Evolutionary conservation across 2,113 vertebrate species (phyloP).

Genomic region (Pollimyrus isidori): DNA sequence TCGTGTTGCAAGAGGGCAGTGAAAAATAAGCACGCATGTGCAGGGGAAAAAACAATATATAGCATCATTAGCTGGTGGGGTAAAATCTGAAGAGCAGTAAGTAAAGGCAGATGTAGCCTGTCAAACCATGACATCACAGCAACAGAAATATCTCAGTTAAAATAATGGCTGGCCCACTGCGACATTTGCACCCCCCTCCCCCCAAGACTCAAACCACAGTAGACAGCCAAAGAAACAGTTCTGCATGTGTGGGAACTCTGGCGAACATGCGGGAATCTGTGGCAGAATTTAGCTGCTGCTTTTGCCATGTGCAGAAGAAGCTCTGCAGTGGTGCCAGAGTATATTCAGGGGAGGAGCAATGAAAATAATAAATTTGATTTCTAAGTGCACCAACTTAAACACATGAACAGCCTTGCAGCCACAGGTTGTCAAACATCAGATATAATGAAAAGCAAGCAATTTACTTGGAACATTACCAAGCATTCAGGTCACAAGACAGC

Average conservation of each 20-base stretch:
- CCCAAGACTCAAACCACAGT: not conserved
- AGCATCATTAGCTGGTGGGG: not conserved
- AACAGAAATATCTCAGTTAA: not conserved
- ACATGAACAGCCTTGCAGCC: too few species aligned
- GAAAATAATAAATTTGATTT: not conserved
- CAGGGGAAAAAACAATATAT: not conserved
- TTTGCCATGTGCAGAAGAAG: not conserved
- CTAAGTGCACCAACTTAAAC: not conserved
- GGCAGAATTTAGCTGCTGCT: not conserved
- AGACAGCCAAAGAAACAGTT: not conserved
- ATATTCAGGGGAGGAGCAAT: not conserved
- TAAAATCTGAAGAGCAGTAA: not conserved
- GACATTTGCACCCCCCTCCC: not conserved
- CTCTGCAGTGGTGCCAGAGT: not conserved
- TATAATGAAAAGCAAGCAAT: not conserved
- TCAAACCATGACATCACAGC: not conserved
- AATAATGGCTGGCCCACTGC: not conserved
- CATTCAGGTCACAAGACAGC: not conserved
- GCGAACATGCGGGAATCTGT: not conserved
- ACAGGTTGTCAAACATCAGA: not conserved
- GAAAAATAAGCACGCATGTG: not conserved
- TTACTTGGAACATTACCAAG: not conserved
- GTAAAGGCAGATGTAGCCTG: not conserved
- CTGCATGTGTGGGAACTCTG: not conserved
- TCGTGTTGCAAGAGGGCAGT: not conserved